phyloP scores from a whole-genome alignment of 2,888 invertebrate genomes.

The Magallana nippona region DNA sequence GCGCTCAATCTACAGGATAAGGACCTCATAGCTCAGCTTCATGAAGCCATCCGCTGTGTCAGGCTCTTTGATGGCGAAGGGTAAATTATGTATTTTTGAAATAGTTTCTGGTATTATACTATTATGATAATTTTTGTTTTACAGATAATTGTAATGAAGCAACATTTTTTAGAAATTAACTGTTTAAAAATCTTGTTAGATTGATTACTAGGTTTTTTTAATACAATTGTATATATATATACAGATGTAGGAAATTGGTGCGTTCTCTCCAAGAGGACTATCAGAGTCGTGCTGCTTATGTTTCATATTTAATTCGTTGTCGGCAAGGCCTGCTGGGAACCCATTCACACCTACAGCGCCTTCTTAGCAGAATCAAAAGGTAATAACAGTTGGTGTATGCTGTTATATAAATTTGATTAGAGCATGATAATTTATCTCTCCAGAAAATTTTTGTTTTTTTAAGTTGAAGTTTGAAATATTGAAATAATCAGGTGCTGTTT shows the following conservation, averaged over 20 bases:
- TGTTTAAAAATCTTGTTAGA: no score
- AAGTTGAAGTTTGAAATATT: no score
- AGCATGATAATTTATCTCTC: background rate
- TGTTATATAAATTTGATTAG: background rate
- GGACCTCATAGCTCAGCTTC: slow-evolving; percentile 88
- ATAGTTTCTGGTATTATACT: background rate
- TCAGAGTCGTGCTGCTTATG: slow-evolving; percentile 88
- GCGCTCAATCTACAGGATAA: slow-evolving; percentile 90
- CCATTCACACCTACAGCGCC: slow-evolving; percentile 85
- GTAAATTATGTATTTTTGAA: slow-evolving; percentile 72
- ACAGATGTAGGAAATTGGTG: slow-evolving; percentile 87
- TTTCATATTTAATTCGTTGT: slow-evolving; percentile 90
- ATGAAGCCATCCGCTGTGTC: slow-evolving; percentile 91
- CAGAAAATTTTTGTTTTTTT: no score
- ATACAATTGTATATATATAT: no score
- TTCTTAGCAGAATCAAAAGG: slow-evolving; percentile 80
- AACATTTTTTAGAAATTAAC: no score
- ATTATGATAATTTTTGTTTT: background rate
- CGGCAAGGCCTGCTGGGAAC: slow-evolving; percentile 89
- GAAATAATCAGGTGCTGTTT: no score
- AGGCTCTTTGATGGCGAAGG: slow-evolving; percentile 86
- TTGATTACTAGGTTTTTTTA: background rate
- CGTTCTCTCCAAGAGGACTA: slow-evolving; percentile 89
- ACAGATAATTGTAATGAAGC: no score
- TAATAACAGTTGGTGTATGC: slow-evolving; percentile 48